Evolutionary conservation across 1,140 invertebrate species (phyloP).

Genomic region (Drosophila nigromelanica): DNA sequence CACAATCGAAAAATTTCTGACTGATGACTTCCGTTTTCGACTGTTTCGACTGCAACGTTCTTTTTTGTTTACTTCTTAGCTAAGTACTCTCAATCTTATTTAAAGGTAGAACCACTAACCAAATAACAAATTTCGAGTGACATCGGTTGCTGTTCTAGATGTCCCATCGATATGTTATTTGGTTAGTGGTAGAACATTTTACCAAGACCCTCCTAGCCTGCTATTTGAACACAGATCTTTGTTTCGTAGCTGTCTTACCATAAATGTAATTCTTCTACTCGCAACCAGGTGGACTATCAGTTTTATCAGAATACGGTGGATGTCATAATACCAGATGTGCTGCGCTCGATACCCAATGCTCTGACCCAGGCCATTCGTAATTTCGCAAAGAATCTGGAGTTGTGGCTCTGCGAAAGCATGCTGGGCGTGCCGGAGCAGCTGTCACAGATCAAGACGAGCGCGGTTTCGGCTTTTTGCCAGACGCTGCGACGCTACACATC

Average conservation of each 20-base stretch:
- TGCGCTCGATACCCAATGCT: slow-evolving; percentile 96
- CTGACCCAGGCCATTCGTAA: slow-evolving; percentile 97
- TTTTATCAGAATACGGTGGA: slow-evolving; percentile 99
- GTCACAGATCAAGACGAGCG: slow-evolving; percentile 92
- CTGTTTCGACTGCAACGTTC: too few species aligned
- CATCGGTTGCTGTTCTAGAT: too few species aligned
- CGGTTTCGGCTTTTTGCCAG: slow-evolving; percentile 96
- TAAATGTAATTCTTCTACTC: background rate
- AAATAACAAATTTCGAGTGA: too few species aligned
- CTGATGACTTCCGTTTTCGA: too few species aligned
- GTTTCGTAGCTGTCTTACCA: background rate
- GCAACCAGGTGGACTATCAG: slow-evolving; percentile 90
- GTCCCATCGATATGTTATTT: too few species aligned
- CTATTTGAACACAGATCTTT: too few species aligned
- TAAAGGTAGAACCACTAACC: too few species aligned
- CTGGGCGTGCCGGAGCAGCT: slow-evolving; percentile 93
- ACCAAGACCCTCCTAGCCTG: too few species aligned
- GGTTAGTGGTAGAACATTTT: too few species aligned
- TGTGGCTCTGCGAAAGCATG: slow-evolving; percentile 94
- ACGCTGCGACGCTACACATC: slow-evolving; percentile 98
- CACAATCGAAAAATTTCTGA: too few species aligned
- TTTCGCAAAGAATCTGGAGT: slow-evolving; percentile 95
- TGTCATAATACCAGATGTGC: slow-evolving; percentile 97
- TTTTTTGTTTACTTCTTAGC: too few species aligned
- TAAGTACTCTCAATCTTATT: too few species aligned